Evolutionary conservation across 1,140 invertebrate species (phyloP), one percentile per base, ranked within the genome.

Genomic region (Bombus turneri): DNA sequence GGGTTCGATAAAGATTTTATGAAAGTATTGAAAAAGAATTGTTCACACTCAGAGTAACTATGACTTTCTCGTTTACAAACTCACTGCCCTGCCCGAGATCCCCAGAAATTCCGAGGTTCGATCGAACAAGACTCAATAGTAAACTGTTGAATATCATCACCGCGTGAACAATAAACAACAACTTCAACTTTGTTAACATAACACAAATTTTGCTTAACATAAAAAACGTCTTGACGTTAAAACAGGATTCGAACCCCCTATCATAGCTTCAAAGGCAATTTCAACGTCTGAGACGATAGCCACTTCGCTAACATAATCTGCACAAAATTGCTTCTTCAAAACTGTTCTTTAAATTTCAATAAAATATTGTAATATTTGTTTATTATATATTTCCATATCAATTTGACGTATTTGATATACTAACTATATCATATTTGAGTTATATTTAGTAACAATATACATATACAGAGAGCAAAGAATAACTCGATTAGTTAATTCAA

Each of bases 11-110:
- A 53, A 53, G 18, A 53, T 53, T 22, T 6, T 22, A 53, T 53
- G 47, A 53, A 53, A 53, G 22, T 53, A 41, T 41, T 39, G 64
- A 43, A 88, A 81, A 71, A 28, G 31, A 25, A 5, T 47, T 47
- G 41, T 81, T 92, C 93, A 92, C 91, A 92, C 94, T 95, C 94
- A 95, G 94, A 91, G 92, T 95, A 95, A 94, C 94, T 94, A 95
- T 95, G 94, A 95, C 93, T 69, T 69, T 25, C 31, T 37, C 22
- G 90, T 13, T 84, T 90, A 89, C 74, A 28, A 66, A 28, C 2
- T 93, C 92, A 93, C 83, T 34, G 87, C 5, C 15, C 75, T 85
- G 62, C 9, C 79, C 85, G 84, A 69, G 88, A 92, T 89, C 82
- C 88, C 53, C 82, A 47, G 89, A 91, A 76, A 86, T 91, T 91